These are phyloP conservation scores for Serinus canaria DNA, from an alignment of 2,113 vertebrate species.

Conservation along the genomic window DNA sequence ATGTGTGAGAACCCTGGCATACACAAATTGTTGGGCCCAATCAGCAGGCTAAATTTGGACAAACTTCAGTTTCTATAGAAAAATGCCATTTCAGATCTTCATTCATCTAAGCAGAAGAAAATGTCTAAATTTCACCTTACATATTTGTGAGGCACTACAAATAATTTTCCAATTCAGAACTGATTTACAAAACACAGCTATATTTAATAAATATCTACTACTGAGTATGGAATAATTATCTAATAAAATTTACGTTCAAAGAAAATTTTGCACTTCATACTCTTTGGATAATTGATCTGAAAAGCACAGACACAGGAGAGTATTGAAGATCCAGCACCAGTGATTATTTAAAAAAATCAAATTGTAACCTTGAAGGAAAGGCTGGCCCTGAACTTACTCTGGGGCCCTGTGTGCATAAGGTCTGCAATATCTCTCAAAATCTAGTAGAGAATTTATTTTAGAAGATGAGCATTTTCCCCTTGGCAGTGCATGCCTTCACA, in stretches of 20 bases:
- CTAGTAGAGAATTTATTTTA: not conserved
- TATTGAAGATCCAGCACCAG: not conserved
- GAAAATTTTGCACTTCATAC: not conserved
- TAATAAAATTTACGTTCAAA: not conserved
- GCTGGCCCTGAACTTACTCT: not conserved
- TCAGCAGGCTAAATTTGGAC: not conserved
- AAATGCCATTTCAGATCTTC: not conserved
- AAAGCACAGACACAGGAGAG: not conserved
- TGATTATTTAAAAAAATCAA: not conserved
- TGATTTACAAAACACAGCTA: not conserved
- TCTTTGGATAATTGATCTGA: not conserved
- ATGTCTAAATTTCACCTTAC: not conserved
- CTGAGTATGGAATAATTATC: not conserved
- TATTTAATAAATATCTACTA: not conserved
- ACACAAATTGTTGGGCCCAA: not conserved
- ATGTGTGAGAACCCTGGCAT: not conserved
- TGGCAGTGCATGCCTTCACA: not conserved
- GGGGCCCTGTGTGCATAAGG: not conserved
- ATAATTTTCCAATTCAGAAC: not conserved
- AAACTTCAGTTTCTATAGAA: not conserved
- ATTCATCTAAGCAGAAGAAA: not conserved
- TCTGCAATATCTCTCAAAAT: not conserved
- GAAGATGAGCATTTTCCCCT: not conserved
- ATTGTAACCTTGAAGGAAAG: not conserved
- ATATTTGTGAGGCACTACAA: not conserved